Conservation (phyloP, 1,140 invertebrate species). For the Nilaparvata lugens region DNA sequence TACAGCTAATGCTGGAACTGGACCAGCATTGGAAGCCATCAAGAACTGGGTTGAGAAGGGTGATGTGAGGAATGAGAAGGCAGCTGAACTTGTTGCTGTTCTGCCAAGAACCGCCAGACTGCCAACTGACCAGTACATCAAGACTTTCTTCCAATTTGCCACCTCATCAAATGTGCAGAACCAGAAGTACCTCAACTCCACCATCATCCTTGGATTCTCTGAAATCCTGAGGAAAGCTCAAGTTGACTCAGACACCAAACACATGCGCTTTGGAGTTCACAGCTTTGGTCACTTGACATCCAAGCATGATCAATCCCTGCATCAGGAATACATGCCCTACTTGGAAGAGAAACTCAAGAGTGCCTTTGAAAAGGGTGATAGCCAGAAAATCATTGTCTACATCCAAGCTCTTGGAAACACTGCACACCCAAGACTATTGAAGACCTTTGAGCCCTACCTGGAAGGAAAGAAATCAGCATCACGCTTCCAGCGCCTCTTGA, state of each 20-base stretch:
- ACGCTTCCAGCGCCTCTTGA: constrained; percentile 49
- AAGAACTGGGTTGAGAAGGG: constrained; percentile 46
- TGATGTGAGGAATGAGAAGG: constrained; percentile 43
- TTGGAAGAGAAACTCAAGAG: constrained; percentile 41
- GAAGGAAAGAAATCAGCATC: constrained; percentile 45
- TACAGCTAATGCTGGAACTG: constrained; percentile 51
- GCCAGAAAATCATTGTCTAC: constrained; percentile 44
- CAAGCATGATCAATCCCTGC: constrained; percentile 39
- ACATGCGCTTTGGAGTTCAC: constrained; percentile 51
- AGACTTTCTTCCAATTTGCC: constrained; percentile 43
- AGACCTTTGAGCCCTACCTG: constrained; percentile 52
- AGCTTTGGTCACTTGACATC: constrained; percentile 44
- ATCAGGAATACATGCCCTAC: constrained; percentile 46
- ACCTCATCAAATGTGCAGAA: constrained; percentile 38
- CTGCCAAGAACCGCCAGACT: constrained; percentile 41
- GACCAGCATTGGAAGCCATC: constrained; percentile 50
- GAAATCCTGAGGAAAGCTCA: constrained; percentile 48
- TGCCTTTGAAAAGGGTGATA: constrained; percentile 42
- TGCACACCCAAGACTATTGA: constrained; percentile 46
- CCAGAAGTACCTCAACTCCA: constrained; percentile 39
- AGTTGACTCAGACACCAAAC: constrained; percentile 43
- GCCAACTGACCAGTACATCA: constrained; percentile 52
- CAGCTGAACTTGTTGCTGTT: constrained; percentile 41
- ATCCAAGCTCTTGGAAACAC: constrained; percentile 52
- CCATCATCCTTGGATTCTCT: constrained; percentile 44